Conservation (phyloP, 2,797 vertebrate species). For the Stomatorhinus walkeri region DNA sequence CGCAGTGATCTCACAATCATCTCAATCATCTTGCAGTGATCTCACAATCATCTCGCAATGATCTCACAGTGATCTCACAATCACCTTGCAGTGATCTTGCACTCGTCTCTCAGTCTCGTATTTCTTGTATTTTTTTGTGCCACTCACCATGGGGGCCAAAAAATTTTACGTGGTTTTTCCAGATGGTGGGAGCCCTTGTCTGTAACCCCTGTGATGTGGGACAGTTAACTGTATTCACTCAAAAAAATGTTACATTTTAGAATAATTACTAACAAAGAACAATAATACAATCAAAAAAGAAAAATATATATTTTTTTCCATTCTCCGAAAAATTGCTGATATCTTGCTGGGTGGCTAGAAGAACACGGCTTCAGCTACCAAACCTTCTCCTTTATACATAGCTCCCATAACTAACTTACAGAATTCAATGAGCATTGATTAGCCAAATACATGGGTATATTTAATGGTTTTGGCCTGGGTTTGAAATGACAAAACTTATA, state of each 20-base stretch:
- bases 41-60: neutral
- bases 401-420: neutral
- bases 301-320: neutral
- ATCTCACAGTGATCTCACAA: too few relatives aligned
- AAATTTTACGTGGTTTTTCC: neutral
- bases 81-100: neutral
- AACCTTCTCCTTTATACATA: neutral
- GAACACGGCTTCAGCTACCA: neutral
- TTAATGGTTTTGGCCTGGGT: neutral
- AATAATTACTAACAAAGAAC: neutral
- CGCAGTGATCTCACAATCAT: too few relatives aligned
- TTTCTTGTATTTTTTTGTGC: neutral
- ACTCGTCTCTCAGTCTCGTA: neutral
- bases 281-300: neutral
- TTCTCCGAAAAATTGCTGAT: neutral
- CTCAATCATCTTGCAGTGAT: neutral
- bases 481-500: neutral
- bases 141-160: neutral
- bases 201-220: neutral
- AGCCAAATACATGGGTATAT: neutral
- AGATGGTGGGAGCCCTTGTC: neutral
- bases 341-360: neutral
- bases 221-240: neutral
- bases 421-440: neutral
- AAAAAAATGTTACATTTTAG: neutral